These are phyloP conservation scores for Sebastes dallii DNA, from an alignment of 2,797 vertebrate genomes.

Conservation along the genomic window DNA sequence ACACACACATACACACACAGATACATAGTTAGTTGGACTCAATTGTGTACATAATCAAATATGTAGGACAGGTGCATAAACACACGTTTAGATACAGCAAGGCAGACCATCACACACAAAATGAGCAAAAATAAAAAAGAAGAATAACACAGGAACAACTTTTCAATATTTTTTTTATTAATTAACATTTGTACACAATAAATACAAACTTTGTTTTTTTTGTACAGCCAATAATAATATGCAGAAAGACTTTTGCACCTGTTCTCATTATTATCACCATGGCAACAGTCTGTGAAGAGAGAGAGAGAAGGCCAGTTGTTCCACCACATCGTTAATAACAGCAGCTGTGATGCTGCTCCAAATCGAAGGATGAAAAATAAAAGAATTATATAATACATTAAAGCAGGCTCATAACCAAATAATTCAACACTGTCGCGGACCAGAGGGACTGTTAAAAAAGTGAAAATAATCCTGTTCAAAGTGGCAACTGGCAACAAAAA, in stretches of 20 bases:
- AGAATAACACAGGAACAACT: neutral
- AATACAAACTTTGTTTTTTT: slow-evolving; percentile 99
- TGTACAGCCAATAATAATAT: slow-evolving; percentile 96
- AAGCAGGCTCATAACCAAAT: slow-evolving; percentile 66
- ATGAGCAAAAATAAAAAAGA: neutral
- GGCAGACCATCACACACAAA: neutral
- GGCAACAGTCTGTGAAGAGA: slow-evolving; percentile 81
- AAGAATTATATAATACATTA: slow-evolving; percentile 69
- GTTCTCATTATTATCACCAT: slow-evolving; percentile 86
- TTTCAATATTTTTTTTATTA: slow-evolving; percentile 89
- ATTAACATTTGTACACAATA: slow-evolving; percentile 99
- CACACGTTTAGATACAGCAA: neutral
- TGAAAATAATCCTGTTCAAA: slow-evolving; percentile 41
- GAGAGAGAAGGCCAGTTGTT: slow-evolving; percentile 83
- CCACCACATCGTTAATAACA: slow-evolving; percentile 72
- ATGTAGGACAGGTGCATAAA: neutral
- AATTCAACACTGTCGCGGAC: slow-evolving; percentile 55
- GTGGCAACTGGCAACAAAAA: slow-evolving; percentile 75
- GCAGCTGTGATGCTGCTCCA: slow-evolving; percentile 89
- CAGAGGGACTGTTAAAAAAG: slow-evolving; percentile 40
- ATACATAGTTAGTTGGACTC: neutral
- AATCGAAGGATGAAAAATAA: slow-evolving; percentile 84
- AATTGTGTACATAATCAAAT: neutral
- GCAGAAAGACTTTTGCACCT: slow-evolving; percentile 87
- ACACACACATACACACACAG: neutral